Conservation (phyloP, 2,888 invertebrate species). For the Xanthia togata region DNA sequence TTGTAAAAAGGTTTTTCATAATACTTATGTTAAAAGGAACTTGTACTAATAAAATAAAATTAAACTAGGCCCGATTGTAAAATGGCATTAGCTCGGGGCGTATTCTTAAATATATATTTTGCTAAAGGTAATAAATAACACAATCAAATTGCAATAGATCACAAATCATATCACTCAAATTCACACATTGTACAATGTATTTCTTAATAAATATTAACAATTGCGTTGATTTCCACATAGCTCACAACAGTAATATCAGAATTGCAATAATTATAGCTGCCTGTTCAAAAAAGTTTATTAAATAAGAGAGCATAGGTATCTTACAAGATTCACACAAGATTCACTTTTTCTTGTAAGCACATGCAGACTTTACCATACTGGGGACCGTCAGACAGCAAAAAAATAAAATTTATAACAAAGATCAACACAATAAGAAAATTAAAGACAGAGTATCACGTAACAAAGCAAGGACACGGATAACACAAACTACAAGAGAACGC, state of each 20-base stretch:
- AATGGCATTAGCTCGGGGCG: constrained; percentile 31
- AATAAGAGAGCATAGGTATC: constrained; percentile 11
- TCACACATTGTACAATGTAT: constrained; percentile 52
- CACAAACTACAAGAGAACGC: neutral
- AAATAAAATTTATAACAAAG: constrained; percentile 3
- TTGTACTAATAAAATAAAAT: constrained; percentile 43
- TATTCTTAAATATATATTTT: constrained; percentile 45
- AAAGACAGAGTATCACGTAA: neutral
- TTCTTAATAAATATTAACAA: constrained; percentile 19
- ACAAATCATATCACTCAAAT: constrained; percentile 71
- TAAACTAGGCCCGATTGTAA: constrained; percentile 28
- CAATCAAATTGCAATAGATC: constrained; percentile 59
- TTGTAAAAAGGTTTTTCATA: constrained; percentile 28
- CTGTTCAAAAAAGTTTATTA: neutral
- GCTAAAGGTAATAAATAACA: constrained; percentile 59
- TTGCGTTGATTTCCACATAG: constrained; percentile 1
- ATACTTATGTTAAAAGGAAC: constrained; percentile 47
- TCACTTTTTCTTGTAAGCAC: too few relatives aligned
- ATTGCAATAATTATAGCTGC: neutral
- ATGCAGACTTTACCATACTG: neutral
- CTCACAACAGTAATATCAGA: constrained; percentile 10
- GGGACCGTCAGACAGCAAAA: neutral
- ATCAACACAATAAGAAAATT: neutral
- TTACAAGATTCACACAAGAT: too few relatives aligned
- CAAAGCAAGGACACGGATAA: neutral